Percentiles rank a stretch among this genome's conserved stretches.
These are phyloP conservation scores for Lethenteron camtschaticum DNA, from an alignment of 2,113 vertebrate species.

Conservation along the genomic window DNA sequence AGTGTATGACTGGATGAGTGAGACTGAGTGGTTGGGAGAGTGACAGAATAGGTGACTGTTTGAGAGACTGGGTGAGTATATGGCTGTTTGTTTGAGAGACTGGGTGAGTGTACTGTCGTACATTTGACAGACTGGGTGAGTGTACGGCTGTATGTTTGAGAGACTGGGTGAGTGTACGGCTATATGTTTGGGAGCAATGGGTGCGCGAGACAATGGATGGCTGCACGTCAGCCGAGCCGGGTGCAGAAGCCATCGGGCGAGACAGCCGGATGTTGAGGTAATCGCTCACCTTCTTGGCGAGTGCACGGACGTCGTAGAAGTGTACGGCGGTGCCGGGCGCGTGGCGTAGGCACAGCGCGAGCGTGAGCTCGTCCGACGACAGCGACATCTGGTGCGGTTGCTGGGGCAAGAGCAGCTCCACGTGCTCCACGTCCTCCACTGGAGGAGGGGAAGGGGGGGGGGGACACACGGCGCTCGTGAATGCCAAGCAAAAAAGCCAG, in stretches of 20 bases:
- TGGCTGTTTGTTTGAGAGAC: too few species aligned
- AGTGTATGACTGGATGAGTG: too few species aligned
- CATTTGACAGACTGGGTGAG: too few species aligned
- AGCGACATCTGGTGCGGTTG: constrained; percentile 56
- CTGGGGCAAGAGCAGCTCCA: constrained; percentile 32
- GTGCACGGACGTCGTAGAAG: constrained; percentile 68
- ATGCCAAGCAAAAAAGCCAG: too few species aligned
- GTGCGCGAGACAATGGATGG: too few species aligned
- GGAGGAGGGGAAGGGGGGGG: constrained; percentile 7
- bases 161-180: too few species aligned
- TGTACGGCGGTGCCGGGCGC: constrained; percentile 31
- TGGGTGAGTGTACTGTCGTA: too few species aligned
- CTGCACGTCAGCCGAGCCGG: background rate
- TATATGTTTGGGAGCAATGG: too few species aligned
- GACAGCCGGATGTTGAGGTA: background rate
- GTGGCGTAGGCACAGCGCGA: constrained; percentile 49
- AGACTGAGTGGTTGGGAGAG: too few species aligned
- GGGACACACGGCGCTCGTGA: background rate
- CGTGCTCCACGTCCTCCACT: constrained; percentile 38
- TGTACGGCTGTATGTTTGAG: too few species aligned
- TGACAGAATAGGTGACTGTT: too few species aligned
- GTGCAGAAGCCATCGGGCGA: background rate
- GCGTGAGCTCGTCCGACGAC: constrained; percentile 61
- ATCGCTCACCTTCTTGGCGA: constrained; percentile 50
- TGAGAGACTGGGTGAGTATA: too few species aligned